phyloP scores from a whole-genome alignment of 1,140 invertebrate genomes.

The Drosophila fuyamai region DNA sequence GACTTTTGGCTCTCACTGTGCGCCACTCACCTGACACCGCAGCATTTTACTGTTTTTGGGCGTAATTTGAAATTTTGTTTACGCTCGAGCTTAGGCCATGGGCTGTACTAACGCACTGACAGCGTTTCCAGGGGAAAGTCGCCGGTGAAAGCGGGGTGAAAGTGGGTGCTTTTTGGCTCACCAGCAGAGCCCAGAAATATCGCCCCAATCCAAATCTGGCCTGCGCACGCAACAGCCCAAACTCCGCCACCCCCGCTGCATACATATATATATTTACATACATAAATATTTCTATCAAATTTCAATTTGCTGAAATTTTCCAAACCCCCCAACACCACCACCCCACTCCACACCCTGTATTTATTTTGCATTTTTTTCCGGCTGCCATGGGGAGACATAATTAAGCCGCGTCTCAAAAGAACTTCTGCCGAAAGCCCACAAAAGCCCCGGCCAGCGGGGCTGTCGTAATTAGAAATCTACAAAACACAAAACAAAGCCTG shows the following conservation, averaged over 20 bases:
- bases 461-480: slow-evolving; percentile 75
- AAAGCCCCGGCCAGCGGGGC: slow-evolving; percentile 51
- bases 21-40: slow-evolving; percentile 46
- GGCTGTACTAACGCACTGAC: slow-evolving; percentile 41
- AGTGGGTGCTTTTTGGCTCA: slow-evolving; percentile 2
- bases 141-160: not conserved
- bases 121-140: slow-evolving; percentile 9
- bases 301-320: slow-evolving; percentile 76
- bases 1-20: slow-evolving; percentile 8
- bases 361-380: slow-evolving; percentile 22
- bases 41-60: slow-evolving; percentile 45
- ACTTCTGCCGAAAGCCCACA: slow-evolving; percentile 64
- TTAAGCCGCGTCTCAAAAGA: slow-evolving; percentile 70
- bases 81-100: slow-evolving; percentile 67
- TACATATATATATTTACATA: not conserved
- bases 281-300: slow-evolving; percentile 80
- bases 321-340: not conserved
- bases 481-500: slow-evolving; percentile 19
- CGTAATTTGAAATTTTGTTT: slow-evolving; percentile 76
- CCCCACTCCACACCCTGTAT: not conserved
- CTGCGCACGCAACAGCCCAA: slow-evolving; percentile 41
- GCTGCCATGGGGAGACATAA: slow-evolving; percentile 64
- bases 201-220: slow-evolving; percentile 40
- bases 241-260: not conserved
- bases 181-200: not conserved